Evolutionary conservation across 2,888 invertebrate species (phyloP), one percentile per base, ranked within the genome.

Genomic region (Xestia sexstrigata): DNA sequence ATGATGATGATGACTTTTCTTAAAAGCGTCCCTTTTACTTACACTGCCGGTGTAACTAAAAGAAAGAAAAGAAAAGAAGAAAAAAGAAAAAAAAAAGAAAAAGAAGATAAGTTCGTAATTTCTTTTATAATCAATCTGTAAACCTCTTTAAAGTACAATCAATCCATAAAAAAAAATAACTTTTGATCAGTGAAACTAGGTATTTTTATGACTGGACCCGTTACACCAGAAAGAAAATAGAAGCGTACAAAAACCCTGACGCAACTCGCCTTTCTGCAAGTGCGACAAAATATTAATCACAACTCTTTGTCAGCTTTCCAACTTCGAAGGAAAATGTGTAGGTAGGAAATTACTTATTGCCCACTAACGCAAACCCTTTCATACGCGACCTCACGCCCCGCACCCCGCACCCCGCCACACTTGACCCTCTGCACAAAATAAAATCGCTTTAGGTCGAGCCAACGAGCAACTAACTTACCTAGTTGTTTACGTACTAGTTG

Each of bases 341-440:
- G 88, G 88, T 87, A 86, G 89, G 87, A 92, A 91, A 91, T 91
- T 91, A 90, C 90, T 87, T 91, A 92, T 90, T 89, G 90, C 88
- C 89, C 87, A 79, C 88, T 87, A 89, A 89, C 88, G 83, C 87
- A 87, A 84, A 87, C 88, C 89, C 90, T 90, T 91, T 91, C 89
- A 92, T 87, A 87, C 86, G 85, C 87, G 88, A 85, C 88, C 91
- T 87, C 86, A 49, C 79, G 82, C 79, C 89, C 88, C 80, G 83
- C 55, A 62, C 42, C 84, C 73, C 47, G 67, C 86, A 79, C 78
- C 85, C 85, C 75, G 79, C 39, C 68, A 70, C 80, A 89, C 90
- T 91, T 90, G 92, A 92, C 92, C 92, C 92, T 90, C 88, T 85
- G 90, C 83, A 86, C 78, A 86, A 90, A 90, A 90, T 90, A 90